Conservation (phyloP, 1,140 invertebrate genomes). For the Chironomus tepperi region DNA sequence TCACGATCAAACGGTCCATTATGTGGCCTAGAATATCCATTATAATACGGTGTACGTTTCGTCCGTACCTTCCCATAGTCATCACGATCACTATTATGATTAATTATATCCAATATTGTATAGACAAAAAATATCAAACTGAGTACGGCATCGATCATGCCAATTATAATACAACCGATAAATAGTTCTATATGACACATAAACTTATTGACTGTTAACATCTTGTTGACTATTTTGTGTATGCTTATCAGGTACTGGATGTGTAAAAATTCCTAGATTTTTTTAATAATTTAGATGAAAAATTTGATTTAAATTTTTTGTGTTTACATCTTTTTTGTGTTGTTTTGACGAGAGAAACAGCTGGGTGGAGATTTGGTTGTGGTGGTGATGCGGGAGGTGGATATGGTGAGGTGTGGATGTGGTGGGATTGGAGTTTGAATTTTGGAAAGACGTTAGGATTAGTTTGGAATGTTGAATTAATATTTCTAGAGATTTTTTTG, state of each 20-base stretch:
- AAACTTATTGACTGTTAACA: conserved; percentile 8
- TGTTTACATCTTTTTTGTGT: not conserved
- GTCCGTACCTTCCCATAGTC: no score
- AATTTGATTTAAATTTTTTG: not conserved
- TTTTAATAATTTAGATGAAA: not conserved
- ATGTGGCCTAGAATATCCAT: not conserved
- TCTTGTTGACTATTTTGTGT: not conserved
- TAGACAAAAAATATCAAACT: not conserved
- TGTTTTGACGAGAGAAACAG: no score
- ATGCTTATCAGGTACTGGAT: no score
- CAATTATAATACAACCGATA: not conserved
- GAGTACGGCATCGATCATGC: not conserved
- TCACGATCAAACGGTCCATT: not conserved
- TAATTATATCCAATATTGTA: not conserved
- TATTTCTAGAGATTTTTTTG: no score
- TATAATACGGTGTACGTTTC: no score
- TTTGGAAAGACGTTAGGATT: not conserved
- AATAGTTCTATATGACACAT: not conserved
- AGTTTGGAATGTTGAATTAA: no score
- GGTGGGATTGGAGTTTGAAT: not conserved
- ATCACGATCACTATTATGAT: not conserved
- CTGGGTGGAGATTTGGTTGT: no score
- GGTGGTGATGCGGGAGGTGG: not conserved
- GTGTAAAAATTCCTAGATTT: no score
- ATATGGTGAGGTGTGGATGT: not conserved